Evolutionary conservation across 2,888 invertebrate species (phyloP), one percentile per base, ranked within the genome.

Genomic region (Cacoxenus indagator): DNA sequence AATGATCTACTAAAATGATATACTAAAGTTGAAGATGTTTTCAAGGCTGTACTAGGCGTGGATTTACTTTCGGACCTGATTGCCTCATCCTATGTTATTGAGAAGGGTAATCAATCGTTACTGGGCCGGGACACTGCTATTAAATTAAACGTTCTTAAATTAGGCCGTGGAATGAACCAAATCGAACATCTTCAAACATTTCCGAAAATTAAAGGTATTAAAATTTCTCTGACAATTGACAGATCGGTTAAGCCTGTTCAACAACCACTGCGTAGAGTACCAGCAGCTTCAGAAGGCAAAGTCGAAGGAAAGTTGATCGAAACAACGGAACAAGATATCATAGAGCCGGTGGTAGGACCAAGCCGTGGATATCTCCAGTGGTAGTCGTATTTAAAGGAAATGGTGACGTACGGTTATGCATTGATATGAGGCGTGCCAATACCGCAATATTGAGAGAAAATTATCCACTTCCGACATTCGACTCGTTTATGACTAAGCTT

Each of bases 361-460:
- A 37, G 37, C 37, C 66, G 62, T 87, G 85, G 85, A 75, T 87
- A 70, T 82, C 84, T 75, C 77, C 84, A 11, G 75, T 85, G 3
- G 84, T 85, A 1, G 67, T 83, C n/a, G 76, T 80, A 17, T 74
- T 80, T 24, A 84, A 83, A 64, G 70, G 68, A 29, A 71, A 75
- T 68, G 75, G 73, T 1, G 81, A 78, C 26, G 77, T 86, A 14
- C 55, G 84, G 17, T 75, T 86, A 8, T 85, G 85, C 70, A 65
- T 85, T 4, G 84, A 86, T 68, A 85, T 86, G 79, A 67, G 81
- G 5, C 64, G 85, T 22, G 75, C 82, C 65, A 86, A 86, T 69
- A 74, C 70, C 45, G 84, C 84, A 1, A 80, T 85, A 19, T 74
- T 62, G 11, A 17, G 65, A 9, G 65, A 71, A 61, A 71, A 68